Evolutionary conservation across 2,888 invertebrate genomes (phyloP), one percentile per base, ranked within the genome.

Genomic region (Pilophorus perplexus): DNA sequence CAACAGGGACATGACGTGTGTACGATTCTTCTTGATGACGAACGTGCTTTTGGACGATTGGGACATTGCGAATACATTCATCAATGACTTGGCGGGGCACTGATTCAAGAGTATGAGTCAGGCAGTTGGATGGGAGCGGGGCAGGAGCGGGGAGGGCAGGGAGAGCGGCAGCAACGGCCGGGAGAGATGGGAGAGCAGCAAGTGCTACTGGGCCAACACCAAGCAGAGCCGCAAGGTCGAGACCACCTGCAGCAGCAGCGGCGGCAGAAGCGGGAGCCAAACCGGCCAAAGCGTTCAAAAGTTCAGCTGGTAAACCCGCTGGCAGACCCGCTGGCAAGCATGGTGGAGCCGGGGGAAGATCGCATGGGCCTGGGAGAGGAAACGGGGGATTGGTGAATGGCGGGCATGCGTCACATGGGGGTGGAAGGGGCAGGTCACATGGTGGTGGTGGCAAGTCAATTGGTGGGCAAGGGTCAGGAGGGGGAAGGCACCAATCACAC

Each of bases 41-140:
- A 37, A 70, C 27, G 18, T 33, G 44, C 52, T 68, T 68, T 25
- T 40, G 60, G 52, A 65, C 46, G 23, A 70, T 46, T 14, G 70
- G 70, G 12, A 70, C 70, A 52, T 70, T 67, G 42, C 60, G 59
- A 22, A 70, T 48, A 44, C 70, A 70, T 48, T 70, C 70, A 37
- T 70, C 70, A 38, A 70, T 60, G 16, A 70, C 70, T 33, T 68
- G 70, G 44, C 68, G 67, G 28, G 68, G 67, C 2, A 64, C 57
- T 23, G 52, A 18, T 40, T 68, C 67, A 20, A 70, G 48, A 16
- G 54, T 67, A 66, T 70, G 70, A 40, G 59, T 62, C 33, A 67
- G 38, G 55, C 70, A 70, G 52, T 55, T 62, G 5, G 22, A n/a
- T 27, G 23, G 25, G n/a, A n/a, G n/a, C 12, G 12, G 25, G 18